Base-by-base conservation (phyloP, 1,140 invertebrate species). In the Thereuonema tuberculata region DNA sequence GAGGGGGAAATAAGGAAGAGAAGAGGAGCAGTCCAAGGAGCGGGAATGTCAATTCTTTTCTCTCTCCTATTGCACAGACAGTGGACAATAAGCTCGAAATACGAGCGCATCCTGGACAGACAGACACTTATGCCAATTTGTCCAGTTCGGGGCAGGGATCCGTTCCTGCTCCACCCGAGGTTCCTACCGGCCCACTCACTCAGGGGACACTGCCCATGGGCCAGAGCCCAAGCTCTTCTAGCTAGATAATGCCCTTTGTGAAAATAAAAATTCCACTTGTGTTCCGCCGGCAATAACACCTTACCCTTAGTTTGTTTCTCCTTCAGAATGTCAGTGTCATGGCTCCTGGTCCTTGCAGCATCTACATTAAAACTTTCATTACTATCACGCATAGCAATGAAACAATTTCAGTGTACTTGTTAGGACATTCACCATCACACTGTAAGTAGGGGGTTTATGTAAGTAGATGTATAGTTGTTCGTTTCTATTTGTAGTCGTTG, bases 71-170 rank as follows among this genome's bases (percentile, higher is more conserved):
- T 12, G 9, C 37, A 43, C 9, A n/a, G 37, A 9, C 82, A 81
- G 67, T 64, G 71, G 2, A 74, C 26, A 21, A 26, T 67, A 67
- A 23, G 67, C 70, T 23, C 67, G 24, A 62, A 62, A 37, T 59
- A 64, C 24, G 65, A 12, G 9, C 65, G 1, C 66, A 82, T 78
- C 67, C 68, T 68, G 1, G 63, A 67, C 2, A 68, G 37, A 43
- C 37, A 43, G 37, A 43, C n/a, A 9, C 37, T 43, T 9, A n/a
- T 9, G 37, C 37, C n/a, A 9, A 12, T 43, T 43, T 50, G 9
- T 50, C 48, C 48, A 50, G 48, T 21, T 5, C 48, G 9, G 48
- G 21, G 48, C 3, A 5, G 48, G 48, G 21, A 5, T 5, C 48
- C 21, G 48, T 20, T 17, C 9, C 48, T 24, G 53, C 27, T 23